Evolutionary conservation across 2,888 invertebrate genomes (phyloP).

Genomic region (Deroplatys truncata): DNA sequence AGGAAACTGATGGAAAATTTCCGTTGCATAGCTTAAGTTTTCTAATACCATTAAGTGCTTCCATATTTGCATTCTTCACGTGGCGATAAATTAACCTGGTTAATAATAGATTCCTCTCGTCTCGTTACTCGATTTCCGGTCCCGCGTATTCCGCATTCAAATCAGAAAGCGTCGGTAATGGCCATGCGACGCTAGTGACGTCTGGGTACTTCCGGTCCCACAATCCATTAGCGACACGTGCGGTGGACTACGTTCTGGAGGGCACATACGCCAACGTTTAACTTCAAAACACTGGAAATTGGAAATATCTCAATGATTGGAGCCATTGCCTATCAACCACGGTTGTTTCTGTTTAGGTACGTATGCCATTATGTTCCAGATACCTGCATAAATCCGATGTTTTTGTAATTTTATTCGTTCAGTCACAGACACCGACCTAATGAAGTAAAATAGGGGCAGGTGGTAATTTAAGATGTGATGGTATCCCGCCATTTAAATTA

Average conservation of each 20-base stretch:
- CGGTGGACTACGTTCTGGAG: neutral
- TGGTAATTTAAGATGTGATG: too few relatives aligned
- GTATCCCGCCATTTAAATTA: too few relatives aligned
- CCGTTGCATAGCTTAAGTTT: neutral
- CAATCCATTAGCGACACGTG: neutral
- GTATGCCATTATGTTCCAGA: too few relatives aligned
- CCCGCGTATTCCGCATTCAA: neutral
- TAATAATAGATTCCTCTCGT: neutral
- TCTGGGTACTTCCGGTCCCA: neutral
- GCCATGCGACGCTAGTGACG: neutral
- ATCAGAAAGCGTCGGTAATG: neutral
- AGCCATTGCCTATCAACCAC: too few relatives aligned
- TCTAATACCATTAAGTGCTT: neutral
- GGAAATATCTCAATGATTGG: too few relatives aligned
- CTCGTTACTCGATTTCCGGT: neutral
- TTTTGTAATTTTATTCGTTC: too few relatives aligned
- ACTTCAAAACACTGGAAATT: too few relatives aligned
- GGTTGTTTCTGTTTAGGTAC: too few relatives aligned
- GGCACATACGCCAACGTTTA: neutral
- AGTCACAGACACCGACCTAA: too few relatives aligned
- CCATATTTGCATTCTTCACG: neutral
- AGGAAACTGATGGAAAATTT: neutral
- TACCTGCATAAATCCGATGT: too few relatives aligned
- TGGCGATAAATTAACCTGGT: neutral
- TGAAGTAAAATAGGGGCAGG: too few relatives aligned